These are phyloP conservation scores for Mastacembelus armatus DNA, from an alignment of 2,797 vertebrate genomes.

Conservation along the genomic window DNA sequence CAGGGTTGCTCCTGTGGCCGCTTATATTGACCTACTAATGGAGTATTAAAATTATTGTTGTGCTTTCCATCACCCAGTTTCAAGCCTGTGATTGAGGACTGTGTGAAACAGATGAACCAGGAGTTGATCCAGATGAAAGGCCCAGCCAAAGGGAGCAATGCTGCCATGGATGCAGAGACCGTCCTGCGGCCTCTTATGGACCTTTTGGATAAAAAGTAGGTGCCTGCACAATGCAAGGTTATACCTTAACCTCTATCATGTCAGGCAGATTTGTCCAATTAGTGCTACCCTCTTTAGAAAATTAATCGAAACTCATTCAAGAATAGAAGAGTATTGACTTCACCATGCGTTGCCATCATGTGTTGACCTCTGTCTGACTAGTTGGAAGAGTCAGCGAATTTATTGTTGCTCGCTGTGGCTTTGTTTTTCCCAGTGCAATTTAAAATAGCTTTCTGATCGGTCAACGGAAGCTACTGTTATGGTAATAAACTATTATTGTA, in stretches of 20 bases:
- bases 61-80: slow-evolving; percentile 83
- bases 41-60: slow-evolving; percentile 2
- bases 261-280: not conserved
- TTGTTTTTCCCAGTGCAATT: too few relatives aligned
- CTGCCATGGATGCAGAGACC: slow-evolving; percentile 92
- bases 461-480: too few relatives aligned
- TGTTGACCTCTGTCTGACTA: not conserved
- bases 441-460: too few relatives aligned
- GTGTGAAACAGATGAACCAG: slow-evolving; percentile 94
- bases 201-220: slow-evolving; percentile 96
- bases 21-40: not conserved
- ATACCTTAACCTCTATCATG: not conserved
- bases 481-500: too few relatives aligned
- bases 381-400: too few relatives aligned
- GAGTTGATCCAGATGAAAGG: slow-evolving; percentile 94
- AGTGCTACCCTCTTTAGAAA: not conserved
- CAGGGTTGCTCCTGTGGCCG: not conserved
- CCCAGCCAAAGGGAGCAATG: slow-evolving; percentile 87
- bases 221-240: slow-evolving; percentile 21
- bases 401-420: too few relatives aligned
- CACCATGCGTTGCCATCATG: not conserved
- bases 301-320: not conserved
- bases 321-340: not conserved
- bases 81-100: slow-evolving; percentile 92
- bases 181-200: slow-evolving; percentile 97